These are phyloP conservation scores for Microctenopoma stevenorrisi DNA, from an alignment of 2,797 vertebrate genomes.

Conservation along the genomic window DNA sequence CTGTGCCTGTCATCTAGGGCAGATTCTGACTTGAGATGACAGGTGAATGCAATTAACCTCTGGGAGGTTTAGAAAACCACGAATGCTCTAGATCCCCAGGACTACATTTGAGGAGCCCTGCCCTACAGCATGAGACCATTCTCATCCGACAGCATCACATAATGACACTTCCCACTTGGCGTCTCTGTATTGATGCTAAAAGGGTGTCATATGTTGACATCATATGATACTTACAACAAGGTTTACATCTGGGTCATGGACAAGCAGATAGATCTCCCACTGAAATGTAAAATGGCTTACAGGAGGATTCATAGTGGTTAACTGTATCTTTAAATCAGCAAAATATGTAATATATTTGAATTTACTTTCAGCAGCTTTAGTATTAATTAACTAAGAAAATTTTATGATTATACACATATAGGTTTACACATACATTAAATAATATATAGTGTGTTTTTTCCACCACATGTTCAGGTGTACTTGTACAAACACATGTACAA, in stretches of 20 bases:
- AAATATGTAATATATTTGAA: not conserved
- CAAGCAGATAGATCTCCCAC: not conserved
- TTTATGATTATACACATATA: no score
- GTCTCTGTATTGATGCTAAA: no score
- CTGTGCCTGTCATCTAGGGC: slow-evolving; percentile 19
- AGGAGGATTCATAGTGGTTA: not conserved
- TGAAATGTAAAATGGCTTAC: not conserved
- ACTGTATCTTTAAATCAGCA: no score
- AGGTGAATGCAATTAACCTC: slow-evolving; percentile 52
- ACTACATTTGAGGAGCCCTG: not conserved
- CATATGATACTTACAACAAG: slow-evolving; percentile 9
- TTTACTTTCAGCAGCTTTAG: not conserved
- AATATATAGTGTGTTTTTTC: no score
- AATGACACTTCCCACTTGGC: no score
- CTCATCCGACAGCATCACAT: no score
- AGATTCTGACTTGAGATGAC: slow-evolving; percentile 39
- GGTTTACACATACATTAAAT: no score
- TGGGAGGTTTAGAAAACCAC: slow-evolving; percentile 29
- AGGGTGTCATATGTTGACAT: not conserved
- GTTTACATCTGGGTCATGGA: slow-evolving; percentile 14
- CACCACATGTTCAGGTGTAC: no score
- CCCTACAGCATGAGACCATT: not conserved
- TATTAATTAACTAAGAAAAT: not conserved
- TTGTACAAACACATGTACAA: no score
- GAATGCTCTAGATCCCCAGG: slow-evolving; percentile 11